A percentile compares a stretch with the other conserved stretches of the same genome.
Evolutionary conservation across 2,888 invertebrate species (phyloP).

Genomic region (Parapristionchus giblindavisi): DNA sequence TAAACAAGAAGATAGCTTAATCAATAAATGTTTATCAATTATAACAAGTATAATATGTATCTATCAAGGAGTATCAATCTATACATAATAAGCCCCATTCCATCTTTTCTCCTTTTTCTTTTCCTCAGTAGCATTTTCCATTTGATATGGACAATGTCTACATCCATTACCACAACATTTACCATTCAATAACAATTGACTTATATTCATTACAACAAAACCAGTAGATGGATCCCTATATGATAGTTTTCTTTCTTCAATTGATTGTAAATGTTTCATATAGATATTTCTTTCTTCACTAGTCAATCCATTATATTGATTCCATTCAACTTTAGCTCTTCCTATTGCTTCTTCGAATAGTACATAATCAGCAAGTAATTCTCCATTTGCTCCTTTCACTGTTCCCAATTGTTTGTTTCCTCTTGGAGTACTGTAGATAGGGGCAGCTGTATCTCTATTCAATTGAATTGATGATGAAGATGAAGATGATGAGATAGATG

Average conservation of each 20-base stretch:
- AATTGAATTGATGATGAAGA: no score
- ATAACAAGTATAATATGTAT: not conserved
- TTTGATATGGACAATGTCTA: slow-evolving; percentile 67
- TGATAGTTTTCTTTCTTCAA: slow-evolving; percentile 59
- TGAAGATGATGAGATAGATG: not conserved
- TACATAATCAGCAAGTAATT: slow-evolving; percentile 64
- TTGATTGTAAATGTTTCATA: slow-evolving; percentile 63
- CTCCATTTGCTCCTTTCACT: slow-evolving; percentile 55
- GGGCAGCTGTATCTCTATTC: slow-evolving; percentile 45
- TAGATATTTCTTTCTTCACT: slow-evolving; percentile 61
- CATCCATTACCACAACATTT: slow-evolving; percentile 68
- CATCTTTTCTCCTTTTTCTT: slow-evolving; percentile 51
- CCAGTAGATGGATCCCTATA: slow-evolving; percentile 61
- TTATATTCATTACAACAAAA: slow-evolving; percentile 57
- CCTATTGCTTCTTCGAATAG: slow-evolving; percentile 66
- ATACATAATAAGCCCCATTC: slow-evolving; percentile 67
- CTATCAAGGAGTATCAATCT: slow-evolving; percentile 8
- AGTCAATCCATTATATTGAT: slow-evolving; percentile 58
- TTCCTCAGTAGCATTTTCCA: slow-evolving; percentile 57
- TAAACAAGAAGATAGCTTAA: not conserved
- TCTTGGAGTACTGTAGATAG: slow-evolving; percentile 58
- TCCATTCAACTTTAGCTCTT: slow-evolving; percentile 55
- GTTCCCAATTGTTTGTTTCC: slow-evolving; percentile 48
- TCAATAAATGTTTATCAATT: not conserved
- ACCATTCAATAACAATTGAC: slow-evolving; percentile 58